Evolutionary conservation across 2,888 invertebrate genomes (phyloP).

Genomic region (Amblyjoppa proteus): DNA sequence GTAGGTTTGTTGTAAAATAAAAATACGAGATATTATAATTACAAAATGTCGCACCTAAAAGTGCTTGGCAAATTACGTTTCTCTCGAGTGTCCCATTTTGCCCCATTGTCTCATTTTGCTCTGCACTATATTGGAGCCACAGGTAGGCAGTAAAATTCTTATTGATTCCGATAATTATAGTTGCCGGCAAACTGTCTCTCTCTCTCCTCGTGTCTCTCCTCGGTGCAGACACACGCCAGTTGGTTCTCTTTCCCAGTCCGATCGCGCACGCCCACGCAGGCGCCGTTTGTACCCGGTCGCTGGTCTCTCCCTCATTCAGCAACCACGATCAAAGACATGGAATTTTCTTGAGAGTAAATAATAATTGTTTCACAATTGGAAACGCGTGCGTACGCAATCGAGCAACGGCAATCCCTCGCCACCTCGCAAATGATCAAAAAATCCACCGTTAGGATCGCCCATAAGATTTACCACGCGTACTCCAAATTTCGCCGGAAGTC

Average conservation of each 20-base stretch:
- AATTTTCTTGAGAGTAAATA: background rate
- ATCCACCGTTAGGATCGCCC: conserved; percentile 24
- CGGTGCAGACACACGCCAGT: conserved; percentile 32
- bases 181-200: conserved; percentile 39
- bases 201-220: conserved; percentile 5
- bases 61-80: too few relatives aligned
- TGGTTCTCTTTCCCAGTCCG: conserved; percentile 28
- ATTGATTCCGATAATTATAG: conserved; percentile 79
- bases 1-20: too few relatives aligned
- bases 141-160: conserved; percentile 58
- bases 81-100: too few relatives aligned
- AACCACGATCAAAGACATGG: background rate
- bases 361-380: conserved; percentile 12
- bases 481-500: background rate
- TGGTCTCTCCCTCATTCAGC: conserved; percentile 67
- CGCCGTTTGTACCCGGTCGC: conserved; percentile 77
- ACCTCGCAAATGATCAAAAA: conserved; percentile 52
- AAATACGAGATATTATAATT: too few relatives aligned
- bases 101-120: too few relatives aligned
- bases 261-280: conserved; percentile 77
- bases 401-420: conserved; percentile 58
- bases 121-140: conserved; percentile 8
- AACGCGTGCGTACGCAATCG: conserved; percentile 21
- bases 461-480: background rate
- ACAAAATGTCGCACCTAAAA: too few relatives aligned